phyloP scores from a whole-genome alignment of 1,140 invertebrate species.

The Stegodyphus dumicola region DNA sequence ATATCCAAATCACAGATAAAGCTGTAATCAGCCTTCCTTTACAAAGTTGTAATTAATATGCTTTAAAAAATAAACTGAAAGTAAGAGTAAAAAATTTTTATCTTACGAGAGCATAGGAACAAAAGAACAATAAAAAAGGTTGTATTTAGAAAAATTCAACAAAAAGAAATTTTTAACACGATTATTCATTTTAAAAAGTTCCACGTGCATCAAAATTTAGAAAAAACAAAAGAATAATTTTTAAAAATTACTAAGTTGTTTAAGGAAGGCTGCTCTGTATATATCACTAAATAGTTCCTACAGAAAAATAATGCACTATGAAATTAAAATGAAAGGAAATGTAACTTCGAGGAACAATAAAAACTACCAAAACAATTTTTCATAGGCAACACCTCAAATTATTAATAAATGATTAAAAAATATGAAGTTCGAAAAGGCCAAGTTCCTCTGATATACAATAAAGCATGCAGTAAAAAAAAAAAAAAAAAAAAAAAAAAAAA shows the following conservation, averaged over 20 bases:
- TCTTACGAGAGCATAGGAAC: too few species aligned
- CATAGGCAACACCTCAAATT: conserved; percentile 37
- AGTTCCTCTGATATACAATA: conserved; percentile 42
- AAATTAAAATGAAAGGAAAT: not conserved
- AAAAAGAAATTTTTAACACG: not conserved
- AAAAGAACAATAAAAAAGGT: conserved; percentile 2
- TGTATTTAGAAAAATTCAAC: not conserved
- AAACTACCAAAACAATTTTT: conserved; percentile 1
- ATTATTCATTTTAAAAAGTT: not conserved
- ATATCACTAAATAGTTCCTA: conserved; percentile 30
- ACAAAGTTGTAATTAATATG: not conserved
- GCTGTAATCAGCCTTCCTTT: conserved; percentile 62
- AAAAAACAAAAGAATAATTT: too few species aligned
- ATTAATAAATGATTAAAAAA: conserved; percentile 8
- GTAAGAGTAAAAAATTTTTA: not conserved
- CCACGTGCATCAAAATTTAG: not conserved
- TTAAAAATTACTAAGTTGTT: not conserved
- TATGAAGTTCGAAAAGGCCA: conserved; percentile 40
- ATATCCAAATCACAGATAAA: conserved; percentile 29
- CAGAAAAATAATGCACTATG: not conserved
- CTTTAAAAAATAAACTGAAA: not conserved
- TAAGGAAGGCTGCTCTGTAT: conserved; percentile 57
- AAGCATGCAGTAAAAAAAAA: conserved; percentile 44
- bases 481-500: conserved; percentile 32
- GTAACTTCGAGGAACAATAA: not conserved